Evolutionary conservation across 2,797 vertebrate species (phyloP), one percentile per base, ranked within the genome.

Genomic region (Coracias cyanogaster): DNA sequence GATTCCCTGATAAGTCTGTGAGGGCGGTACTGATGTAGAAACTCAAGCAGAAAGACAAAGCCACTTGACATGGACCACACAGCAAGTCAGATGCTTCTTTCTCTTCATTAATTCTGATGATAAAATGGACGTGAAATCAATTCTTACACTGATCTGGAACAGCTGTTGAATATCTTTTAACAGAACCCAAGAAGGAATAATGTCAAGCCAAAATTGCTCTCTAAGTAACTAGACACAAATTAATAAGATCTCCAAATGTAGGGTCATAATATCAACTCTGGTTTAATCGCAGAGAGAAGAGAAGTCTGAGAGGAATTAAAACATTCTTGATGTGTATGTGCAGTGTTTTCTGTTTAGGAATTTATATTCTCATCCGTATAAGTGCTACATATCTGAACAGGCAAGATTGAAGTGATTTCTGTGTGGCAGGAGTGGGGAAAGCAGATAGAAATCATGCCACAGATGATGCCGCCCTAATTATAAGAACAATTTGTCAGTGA

Each of bases 71-170:
- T 55, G 58, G 45, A 90, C 73, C 46, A 55, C 21, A 19, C 14
- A 66, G 46, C 60, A 54, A 78, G 25, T 86, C 65, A 65, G 48
- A 39, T 86, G 64, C 17, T 83, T 64, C 77, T 66, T 71, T n/a
- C 55, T 86, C 71, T 86, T 89, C 64, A 62, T 73, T 93, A 93
- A 92, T 92, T 91, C 48, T 12, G 33, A 71, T 77, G 83, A 86
- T 86, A 85, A 82, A 72, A 74, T 80, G 88, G 82, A 90, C 92
- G 72, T 95, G 93, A 97, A 92, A 96, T 86, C 69, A 95, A 61
- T 94, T 87, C 69, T 92, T 95, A 74, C 37, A 79, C 57, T 65
- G 62, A 83, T 86, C 37, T 89, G 90, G 61, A 95, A 87, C 92
- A 97, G 76, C 84, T 96, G 86, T 89, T 90, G 84, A 88, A 86